phyloP scores from a whole-genome alignment of 1,140 invertebrate species.

The Melanaphis sacchari region DNA sequence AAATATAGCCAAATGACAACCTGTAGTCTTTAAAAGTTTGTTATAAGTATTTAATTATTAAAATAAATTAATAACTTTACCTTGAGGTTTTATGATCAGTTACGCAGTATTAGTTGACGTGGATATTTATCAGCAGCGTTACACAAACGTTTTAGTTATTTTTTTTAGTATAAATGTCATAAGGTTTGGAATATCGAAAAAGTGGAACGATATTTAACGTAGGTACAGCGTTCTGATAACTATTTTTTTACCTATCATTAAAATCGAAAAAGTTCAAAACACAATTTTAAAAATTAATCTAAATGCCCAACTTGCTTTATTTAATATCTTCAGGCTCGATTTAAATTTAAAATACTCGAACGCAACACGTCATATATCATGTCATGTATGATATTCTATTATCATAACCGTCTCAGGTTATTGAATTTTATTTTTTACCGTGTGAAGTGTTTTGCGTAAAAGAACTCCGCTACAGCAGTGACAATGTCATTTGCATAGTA shows the following conservation, averaged over 20 bases:
- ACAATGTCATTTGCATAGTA: not conserved
- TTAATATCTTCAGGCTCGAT: not conserved
- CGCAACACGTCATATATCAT: not conserved
- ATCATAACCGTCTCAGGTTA: not conserved
- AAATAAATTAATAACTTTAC: not conserved
- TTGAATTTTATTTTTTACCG: conserved; percentile 7
- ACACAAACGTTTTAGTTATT: not conserved
- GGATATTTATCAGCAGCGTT: not conserved
- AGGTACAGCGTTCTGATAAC: not conserved
- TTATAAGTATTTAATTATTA: not conserved
- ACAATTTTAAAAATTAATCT: not conserved
- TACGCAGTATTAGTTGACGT: not conserved
- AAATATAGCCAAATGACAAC: not conserved
- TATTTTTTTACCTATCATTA: not conserved
- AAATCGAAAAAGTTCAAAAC: not conserved
- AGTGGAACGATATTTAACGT: not conserved
- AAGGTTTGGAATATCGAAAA: not conserved
- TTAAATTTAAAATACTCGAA: not conserved
- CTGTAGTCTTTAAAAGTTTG: not conserved
- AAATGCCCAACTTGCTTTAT: not conserved
- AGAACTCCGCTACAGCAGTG: not conserved
- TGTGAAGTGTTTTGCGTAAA: not conserved
- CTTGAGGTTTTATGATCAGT: not conserved
- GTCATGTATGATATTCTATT: not conserved
- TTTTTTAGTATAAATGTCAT: not conserved